A percentile compares a stretch with the other conserved stretches of the same genome.
Conservation (phyloP, 1,140 invertebrate genomes). For the Drosophila bocqueti region DNA sequence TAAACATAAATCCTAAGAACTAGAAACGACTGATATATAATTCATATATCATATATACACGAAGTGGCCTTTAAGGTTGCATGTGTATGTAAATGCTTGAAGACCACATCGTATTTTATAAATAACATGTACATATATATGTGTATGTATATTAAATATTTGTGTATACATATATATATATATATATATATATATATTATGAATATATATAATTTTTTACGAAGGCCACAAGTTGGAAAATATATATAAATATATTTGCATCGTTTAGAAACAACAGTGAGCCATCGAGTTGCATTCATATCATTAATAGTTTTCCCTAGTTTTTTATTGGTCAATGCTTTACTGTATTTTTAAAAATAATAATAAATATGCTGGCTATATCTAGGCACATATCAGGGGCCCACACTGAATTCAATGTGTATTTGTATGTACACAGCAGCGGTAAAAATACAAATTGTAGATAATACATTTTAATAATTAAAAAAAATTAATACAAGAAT, state of each 20-base stretch:
- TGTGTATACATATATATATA: neutral
- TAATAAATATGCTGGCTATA: slow-evolving; percentile 14
- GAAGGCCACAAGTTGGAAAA: slow-evolving; percentile 2
- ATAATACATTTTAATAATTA: neutral
- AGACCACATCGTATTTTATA: slow-evolving; percentile 6
- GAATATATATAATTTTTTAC: neutral
- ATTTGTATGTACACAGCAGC: neutral
- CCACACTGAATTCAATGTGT: neutral
- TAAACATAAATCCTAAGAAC: slow-evolving; percentile 2
- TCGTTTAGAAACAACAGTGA: neutral
- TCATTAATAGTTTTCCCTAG: neutral
- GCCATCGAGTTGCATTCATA: neutral
- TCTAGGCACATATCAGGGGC: slow-evolving; percentile 19
- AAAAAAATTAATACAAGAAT: neutral
- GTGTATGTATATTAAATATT: neutral
- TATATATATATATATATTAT: neutral
- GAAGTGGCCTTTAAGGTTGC: neutral
- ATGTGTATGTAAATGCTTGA: neutral
- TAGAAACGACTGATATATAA: slow-evolving; percentile 12
- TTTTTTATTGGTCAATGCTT: slow-evolving; percentile 10
- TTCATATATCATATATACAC: slow-evolving; percentile 1
- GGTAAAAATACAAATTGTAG: neutral
- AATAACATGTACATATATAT: neutral
- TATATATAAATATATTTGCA: neutral
- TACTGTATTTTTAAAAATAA: slow-evolving; percentile 13